A percentile compares a stretch with the other conserved stretches of the same genome.
phyloP scores from a whole-genome alignment of 1,140 invertebrate genomes.

The Bombus confusus region DNA sequence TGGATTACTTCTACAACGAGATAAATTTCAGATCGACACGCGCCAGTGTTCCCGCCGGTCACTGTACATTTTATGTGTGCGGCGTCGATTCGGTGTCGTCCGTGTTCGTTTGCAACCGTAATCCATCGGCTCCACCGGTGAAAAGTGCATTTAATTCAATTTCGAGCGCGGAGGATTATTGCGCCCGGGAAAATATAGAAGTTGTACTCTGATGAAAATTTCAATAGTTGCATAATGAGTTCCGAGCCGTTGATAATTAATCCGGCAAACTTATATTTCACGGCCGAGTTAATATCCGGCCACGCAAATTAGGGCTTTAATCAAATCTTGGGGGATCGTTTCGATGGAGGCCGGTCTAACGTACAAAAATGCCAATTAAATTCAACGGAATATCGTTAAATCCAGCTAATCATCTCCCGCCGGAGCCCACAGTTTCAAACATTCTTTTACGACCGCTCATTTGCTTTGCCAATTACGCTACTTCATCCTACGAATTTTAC shows the following conservation, averaged over 20 bases:
- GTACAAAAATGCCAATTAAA: conserved; percentile 61
- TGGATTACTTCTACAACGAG: neutral
- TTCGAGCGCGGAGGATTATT: conserved; percentile 49
- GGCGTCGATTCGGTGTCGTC: neutral
- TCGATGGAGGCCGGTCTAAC: conserved; percentile 12
- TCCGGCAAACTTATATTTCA: conserved; percentile 65
- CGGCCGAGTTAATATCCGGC: conserved; percentile 60
- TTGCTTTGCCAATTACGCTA: neutral
- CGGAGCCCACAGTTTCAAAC: conserved; percentile 1
- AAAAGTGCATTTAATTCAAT: conserved; percentile 47
- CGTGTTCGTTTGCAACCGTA: conserved; percentile 12
- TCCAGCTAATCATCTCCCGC: conserved; percentile 38
- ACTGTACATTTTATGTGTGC: neutral
- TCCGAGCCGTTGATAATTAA: conserved; percentile 62
- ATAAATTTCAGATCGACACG: neutral
- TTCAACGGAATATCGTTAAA: conserved; percentile 48
- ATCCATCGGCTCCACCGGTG: neutral
- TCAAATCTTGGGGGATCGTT: conserved; percentile 60
- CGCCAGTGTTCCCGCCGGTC: too few relatives aligned
- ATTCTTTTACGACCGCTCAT: conserved; percentile 6
- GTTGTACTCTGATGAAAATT: conserved; percentile 63
- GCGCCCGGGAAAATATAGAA: conserved; percentile 52
- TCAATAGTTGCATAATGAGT: conserved; percentile 64
- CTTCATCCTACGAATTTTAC: conserved; percentile 10
- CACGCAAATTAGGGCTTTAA: conserved; percentile 66